Conservation (phyloP, 2,888 invertebrate genomes). For the Latrodectus elegans region DNA sequence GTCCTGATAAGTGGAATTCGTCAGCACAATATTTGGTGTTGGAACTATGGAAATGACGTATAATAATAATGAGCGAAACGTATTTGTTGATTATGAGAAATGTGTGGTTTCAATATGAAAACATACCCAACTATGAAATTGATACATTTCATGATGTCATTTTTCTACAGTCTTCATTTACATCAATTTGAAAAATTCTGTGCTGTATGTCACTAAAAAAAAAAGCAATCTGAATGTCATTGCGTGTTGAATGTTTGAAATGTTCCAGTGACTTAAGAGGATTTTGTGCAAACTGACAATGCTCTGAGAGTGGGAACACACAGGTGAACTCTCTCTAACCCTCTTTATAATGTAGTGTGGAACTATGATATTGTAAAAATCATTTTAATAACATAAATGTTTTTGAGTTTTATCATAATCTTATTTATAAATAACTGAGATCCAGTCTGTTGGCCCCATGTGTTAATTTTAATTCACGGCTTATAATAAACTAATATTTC, state of each 20-base stretch:
- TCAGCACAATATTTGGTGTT: too few species aligned
- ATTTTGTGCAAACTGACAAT: not conserved
- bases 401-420: constrained; percentile 17
- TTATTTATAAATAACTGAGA: constrained; percentile 10
- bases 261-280: not conserved
- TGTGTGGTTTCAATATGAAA: too few species aligned
- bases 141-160: too few species aligned
- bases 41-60: too few species aligned
- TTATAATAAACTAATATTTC: not conserved
- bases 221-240: not conserved
- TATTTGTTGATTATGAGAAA: too few species aligned
- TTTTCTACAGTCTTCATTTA: too few species aligned
- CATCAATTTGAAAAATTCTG: too few species aligned
- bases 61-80: too few species aligned
- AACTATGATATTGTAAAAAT: not conserved
- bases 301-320: not conserved
- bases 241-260: not conserved
- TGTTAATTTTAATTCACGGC: not conserved
- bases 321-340: not conserved
- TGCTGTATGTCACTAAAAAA: too few species aligned
- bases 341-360: not conserved
- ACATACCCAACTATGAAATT: too few species aligned
- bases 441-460: not conserved
- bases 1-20: too few species aligned
- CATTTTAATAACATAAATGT: constrained; percentile 15